These are phyloP conservation scores for Galerucella pusilla DNA, from an alignment of 2,888 invertebrate species.

Conservation along the genomic window DNA sequence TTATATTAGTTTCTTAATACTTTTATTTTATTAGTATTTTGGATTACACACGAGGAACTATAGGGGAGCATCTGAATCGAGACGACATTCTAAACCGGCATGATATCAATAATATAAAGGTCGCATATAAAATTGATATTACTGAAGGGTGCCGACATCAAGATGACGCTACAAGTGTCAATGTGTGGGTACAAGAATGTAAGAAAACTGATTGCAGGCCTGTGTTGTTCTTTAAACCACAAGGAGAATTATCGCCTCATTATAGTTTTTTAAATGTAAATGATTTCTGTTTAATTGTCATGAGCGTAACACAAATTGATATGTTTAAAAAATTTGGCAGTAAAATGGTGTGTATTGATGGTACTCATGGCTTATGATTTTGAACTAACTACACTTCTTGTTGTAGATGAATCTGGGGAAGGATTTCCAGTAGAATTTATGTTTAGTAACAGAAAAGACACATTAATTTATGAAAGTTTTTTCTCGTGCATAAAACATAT, in stretches of 20 bases:
- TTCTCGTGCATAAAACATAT: not conserved
- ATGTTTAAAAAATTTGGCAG: constrained; percentile 47
- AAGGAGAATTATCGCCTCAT: constrained; percentile 24
- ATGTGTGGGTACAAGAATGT: constrained; percentile 42
- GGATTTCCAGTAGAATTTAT: constrained; percentile 42
- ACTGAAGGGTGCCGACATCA: constrained; percentile 17
- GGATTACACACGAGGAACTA: too few relatives aligned
- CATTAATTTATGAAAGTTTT: constrained; percentile 3
- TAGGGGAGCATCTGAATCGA: too few relatives aligned
- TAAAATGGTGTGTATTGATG: constrained; percentile 40
- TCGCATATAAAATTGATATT: constrained; percentile 2
- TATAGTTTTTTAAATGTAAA: constrained; percentile 35
- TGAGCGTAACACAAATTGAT: too few relatives aligned
- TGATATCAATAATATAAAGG: too few relatives aligned
- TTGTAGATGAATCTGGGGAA: constrained; percentile 44
- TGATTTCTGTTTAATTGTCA: too few relatives aligned
- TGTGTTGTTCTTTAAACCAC: constrained; percentile 46
- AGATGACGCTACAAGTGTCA: constrained; percentile 23
- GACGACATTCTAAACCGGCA: too few relatives aligned
- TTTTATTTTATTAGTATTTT: too few relatives aligned
- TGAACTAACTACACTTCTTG: constrained; percentile 41
- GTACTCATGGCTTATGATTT: constrained; percentile 46
- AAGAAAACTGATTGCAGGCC: constrained; percentile 12
- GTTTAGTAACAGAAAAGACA: constrained; percentile 42
- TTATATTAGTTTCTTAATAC: too few relatives aligned